phyloP scores from a whole-genome alignment of 2,113 vertebrate species.

The Todiramphus chloris region DNA sequence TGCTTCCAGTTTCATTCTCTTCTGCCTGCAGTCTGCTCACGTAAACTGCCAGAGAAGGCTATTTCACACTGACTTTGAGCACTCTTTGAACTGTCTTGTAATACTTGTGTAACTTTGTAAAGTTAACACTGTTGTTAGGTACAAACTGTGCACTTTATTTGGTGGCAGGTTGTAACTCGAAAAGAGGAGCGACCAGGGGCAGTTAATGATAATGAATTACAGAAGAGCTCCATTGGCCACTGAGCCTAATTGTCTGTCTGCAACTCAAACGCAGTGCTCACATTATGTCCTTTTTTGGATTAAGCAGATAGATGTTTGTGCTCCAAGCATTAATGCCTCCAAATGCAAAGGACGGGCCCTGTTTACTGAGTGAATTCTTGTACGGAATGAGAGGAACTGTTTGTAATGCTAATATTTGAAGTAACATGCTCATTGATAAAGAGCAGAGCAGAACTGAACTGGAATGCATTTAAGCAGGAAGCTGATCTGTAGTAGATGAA shows the following conservation, averaged over 20 bases:
- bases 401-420: conserved; percentile 30
- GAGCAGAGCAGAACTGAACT: neutral
- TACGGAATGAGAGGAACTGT: neutral
- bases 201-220: neutral
- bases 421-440: conserved; percentile 21
- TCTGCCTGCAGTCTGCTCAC: neutral
- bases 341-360: neutral
- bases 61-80: neutral
- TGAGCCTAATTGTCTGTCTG: neutral
- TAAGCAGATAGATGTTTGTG: neutral
- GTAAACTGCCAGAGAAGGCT: neutral
- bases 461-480: conserved; percentile 6
- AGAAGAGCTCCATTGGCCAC: neutral
- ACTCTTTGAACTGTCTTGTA: neutral
- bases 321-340: neutral
- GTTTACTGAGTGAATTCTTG: conserved; percentile 27
- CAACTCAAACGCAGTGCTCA: neutral
- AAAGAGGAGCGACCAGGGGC: neutral
- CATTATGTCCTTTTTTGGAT: conserved; percentile 28
- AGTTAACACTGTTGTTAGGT: neutral
- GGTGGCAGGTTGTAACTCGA: neutral
- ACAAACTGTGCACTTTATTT: conserved; percentile 1
- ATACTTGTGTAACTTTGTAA: neutral
- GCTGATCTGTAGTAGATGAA: neutral
- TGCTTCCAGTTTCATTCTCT: neutral